Evolutionary conservation across 2,888 invertebrate species (phyloP), one percentile per base, ranked within the genome.

Genomic region (Sphaerophoria rueppellii): DNA sequence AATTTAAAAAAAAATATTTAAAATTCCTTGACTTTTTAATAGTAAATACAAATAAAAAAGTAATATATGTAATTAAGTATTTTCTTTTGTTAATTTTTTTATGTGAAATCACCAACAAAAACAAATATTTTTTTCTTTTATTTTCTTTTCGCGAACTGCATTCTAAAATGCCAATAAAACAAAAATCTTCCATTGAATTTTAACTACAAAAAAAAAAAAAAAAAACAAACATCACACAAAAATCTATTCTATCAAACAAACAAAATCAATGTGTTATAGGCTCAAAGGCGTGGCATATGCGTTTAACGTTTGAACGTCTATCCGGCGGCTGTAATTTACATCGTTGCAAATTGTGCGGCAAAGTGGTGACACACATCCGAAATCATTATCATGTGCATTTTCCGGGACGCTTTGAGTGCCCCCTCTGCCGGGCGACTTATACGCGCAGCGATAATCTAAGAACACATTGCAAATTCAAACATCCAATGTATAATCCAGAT

Each of bases 261-360:
- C 85, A 73, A 71, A 79, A 72, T 73, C 72, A 63, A 79, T 85
- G 82, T 77, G 83, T 95, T 95, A 94, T 95, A 96, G 97, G 96
- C 95, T 96, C 96, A 93, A 96, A 96, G 95, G 96, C 96, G 95
- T 96, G 96, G 96, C 96, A 96, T 94, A 96, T 96, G 96, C 96
- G 96, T 94, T 95, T 96, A 93, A 96, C 96, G 93, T 97, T 96
- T 94, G 97, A 97, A 95, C 96, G 96, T 92, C 95, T 96, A 94
- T 96, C 96, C 93, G 96, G 96, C 93, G 96, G 96, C 94, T 96
- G 96, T 93, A 97, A 97, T 94, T 95, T 96, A 94, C 96, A 97
- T 94, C 96, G 96, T 93, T 97, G 97, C 95, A 96, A 96, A 95
- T 95, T 97, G 93, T 97, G 96, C 94, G 96, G 97, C 93, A 97